phyloP scores from a whole-genome alignment of 2,113 vertebrate genomes.

The Anser brachyrhynchus region DNA sequence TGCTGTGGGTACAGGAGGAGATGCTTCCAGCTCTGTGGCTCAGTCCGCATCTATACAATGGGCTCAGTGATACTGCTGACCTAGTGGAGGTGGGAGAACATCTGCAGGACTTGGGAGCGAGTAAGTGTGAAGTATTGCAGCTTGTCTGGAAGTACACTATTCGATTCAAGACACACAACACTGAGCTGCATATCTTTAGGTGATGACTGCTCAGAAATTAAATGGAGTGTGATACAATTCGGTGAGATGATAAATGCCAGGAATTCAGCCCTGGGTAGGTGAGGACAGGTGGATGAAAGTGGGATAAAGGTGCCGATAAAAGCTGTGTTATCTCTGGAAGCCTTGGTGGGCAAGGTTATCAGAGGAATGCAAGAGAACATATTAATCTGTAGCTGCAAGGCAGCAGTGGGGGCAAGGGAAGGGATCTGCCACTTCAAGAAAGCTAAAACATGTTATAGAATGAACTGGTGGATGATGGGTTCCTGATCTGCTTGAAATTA shows the following conservation, averaged over 20 bases:
- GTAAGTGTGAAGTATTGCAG: neutral
- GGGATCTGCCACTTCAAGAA: neutral
- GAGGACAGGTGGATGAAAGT: neutral
- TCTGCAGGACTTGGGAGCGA: neutral
- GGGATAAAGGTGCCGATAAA: constrained; percentile 6
- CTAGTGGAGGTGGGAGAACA: neutral
- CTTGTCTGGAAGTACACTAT: neutral
- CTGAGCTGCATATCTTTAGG: neutral
- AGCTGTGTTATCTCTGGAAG: neutral
- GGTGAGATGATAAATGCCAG: constrained; percentile 18
- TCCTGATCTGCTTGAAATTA: neutral
- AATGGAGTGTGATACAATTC: constrained; percentile 14
- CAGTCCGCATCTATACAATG: neutral
- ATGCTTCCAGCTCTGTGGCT: neutral
- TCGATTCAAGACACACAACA: constrained; percentile 12
- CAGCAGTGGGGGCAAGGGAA: neutral
- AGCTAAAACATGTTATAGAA: neutral
- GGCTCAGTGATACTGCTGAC: neutral
- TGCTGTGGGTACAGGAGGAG: neutral
- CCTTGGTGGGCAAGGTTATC: neutral
- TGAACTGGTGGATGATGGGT: neutral
- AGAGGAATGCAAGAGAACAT: neutral
- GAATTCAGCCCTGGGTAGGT: constrained; percentile 14
- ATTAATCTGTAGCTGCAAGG: neutral
- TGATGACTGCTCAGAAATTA: constrained; percentile 34